phyloP scores from a whole-genome alignment of 2,888 invertebrate species.

The Zele albiditarsus region DNA sequence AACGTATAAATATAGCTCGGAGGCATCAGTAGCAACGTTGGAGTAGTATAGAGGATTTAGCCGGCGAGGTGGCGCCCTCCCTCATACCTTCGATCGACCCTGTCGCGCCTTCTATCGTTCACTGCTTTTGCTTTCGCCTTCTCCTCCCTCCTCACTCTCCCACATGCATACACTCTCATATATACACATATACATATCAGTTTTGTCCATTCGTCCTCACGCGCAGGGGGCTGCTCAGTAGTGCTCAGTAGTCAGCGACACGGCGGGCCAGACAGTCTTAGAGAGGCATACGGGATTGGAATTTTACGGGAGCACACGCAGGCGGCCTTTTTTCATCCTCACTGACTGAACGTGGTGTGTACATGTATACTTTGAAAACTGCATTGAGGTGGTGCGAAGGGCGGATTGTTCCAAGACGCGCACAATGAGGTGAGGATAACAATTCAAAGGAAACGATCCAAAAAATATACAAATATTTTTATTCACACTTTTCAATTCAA shows the following conservation, averaged over 20 bases:
- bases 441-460: not conserved
- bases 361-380: not conserved
- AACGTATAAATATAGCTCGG: not conserved
- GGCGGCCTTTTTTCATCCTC: not conserved
- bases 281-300: not conserved
- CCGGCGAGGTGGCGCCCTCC: slow-evolving; percentile 67
- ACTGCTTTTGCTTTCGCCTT: slow-evolving; percentile 35
- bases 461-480: no score
- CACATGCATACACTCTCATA: not conserved
- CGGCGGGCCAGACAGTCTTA: slow-evolving; percentile 55
- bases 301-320: not conserved
- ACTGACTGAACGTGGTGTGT: not conserved
- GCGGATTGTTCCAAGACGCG: not conserved
- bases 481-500: no score
- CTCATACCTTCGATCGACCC: slow-evolving; percentile 65
- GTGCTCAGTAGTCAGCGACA: slow-evolving; percentile 58
- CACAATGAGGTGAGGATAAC: not conserved
- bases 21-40: not conserved
- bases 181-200: not conserved
- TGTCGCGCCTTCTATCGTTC: slow-evolving; percentile 46
- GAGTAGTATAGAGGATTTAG: slow-evolving; percentile 41
- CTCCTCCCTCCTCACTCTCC: slow-evolving; percentile 33
- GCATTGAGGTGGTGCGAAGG: not conserved
- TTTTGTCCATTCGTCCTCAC: slow-evolving; percentile 35
- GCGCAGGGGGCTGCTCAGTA: slow-evolving; percentile 29